Evolutionary conservation across 1,140 invertebrate species (phyloP).

Genomic region (Carposina sasakii): DNA sequence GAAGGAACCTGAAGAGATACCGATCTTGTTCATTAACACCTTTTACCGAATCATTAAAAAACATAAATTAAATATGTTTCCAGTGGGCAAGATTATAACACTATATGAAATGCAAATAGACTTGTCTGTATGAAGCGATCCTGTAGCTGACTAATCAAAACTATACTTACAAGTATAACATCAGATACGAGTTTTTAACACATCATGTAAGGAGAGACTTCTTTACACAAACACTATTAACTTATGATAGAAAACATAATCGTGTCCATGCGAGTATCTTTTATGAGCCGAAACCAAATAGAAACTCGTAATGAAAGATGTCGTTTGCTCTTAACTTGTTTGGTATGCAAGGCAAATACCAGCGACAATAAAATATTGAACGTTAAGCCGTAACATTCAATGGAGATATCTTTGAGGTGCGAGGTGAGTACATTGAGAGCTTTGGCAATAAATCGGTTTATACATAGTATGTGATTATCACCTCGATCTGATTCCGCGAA

Average conservation of each 20-base stretch:
- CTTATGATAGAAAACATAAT: conserved; percentile 70
- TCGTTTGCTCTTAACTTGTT: conserved; percentile 53
- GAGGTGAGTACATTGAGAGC: conserved; percentile 35
- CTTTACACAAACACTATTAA: too few relatives aligned
- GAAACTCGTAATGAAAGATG: conserved; percentile 71
- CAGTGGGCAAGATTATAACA: too few relatives aligned
- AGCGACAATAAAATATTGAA: conserved; percentile 63
- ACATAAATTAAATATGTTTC: too few relatives aligned
- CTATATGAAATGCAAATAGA: too few relatives aligned
- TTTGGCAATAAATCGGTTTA: conserved; percentile 16
- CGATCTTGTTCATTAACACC: conserved; percentile 57
- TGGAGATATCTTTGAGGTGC: conserved; percentile 40
- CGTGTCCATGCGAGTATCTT: conserved; percentile 55
- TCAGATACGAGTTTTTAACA: too few relatives aligned
- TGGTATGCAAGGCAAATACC: conserved; percentile 60
- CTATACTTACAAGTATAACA: too few relatives aligned
- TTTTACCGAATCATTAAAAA: conserved; percentile 28
- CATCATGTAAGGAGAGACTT: too few relatives aligned
- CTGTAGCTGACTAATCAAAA: too few relatives aligned
- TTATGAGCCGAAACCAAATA: conserved; percentile 69
- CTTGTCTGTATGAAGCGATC: too few relatives aligned
- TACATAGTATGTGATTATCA: not conserved
- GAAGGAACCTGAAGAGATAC: conserved; percentile 40
- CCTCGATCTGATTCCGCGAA: not conserved
- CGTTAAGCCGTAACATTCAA: conserved; percentile 56